Evolutionary conservation across 2,797 vertebrate genomes (phyloP).

Genomic region (Halcyon smyrnensis): DNA sequence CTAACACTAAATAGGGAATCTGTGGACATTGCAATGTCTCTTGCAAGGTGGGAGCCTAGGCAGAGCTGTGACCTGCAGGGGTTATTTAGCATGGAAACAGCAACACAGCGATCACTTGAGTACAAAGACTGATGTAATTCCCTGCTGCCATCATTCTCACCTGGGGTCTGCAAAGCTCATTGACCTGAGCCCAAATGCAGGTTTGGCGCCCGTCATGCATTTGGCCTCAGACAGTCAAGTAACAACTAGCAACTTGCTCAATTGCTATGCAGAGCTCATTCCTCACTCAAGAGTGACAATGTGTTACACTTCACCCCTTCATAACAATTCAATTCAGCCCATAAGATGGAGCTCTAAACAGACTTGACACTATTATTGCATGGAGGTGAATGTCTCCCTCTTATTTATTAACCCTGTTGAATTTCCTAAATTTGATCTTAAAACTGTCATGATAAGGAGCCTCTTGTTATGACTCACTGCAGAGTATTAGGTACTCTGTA

Average conservation of each 20-base stretch:
- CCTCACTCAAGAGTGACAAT: neutral
- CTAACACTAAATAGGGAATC: neutral
- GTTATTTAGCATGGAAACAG: neutral
- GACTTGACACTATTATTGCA: neutral
- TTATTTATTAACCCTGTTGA: neutral
- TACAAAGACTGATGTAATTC: neutral
- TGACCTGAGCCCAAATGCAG: neutral
- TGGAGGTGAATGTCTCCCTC: neutral
- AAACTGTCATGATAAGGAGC: neutral
- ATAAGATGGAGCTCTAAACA: neutral
- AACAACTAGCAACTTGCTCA: neutral
- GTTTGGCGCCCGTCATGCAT: neutral
- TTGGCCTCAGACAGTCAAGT: neutral
- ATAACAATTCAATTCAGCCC: neutral
- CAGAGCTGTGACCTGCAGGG: fast-evolving
- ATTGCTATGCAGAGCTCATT: neutral
- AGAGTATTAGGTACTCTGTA: neutral
- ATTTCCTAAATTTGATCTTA: neutral
- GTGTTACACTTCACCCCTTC: neutral
- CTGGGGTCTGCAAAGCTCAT: neutral
- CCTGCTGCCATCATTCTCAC: fast-evolving
- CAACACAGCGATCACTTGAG: too few species aligned
- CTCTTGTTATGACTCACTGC: neutral
- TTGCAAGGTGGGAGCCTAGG: neutral
- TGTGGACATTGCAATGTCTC: neutral